phyloP scores from a whole-genome alignment of 2,113 vertebrate genomes.

The Pseudonaja textilis region DNA sequence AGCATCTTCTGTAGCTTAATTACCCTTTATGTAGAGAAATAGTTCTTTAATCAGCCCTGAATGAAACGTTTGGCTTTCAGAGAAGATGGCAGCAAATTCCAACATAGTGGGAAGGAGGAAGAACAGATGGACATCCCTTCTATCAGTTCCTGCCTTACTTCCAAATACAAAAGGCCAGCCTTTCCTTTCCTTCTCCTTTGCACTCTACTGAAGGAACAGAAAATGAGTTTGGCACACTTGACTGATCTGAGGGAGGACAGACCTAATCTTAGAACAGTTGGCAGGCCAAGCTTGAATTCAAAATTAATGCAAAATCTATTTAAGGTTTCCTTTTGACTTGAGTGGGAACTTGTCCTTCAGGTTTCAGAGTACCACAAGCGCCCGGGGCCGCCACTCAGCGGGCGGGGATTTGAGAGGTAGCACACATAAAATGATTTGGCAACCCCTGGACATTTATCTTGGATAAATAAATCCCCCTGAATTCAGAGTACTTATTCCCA shows the following conservation, averaged over 20 bases:
- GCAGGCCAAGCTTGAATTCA: neutral
- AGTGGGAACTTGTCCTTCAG: neutral
- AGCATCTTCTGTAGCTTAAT: neutral
- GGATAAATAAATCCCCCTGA: neutral
- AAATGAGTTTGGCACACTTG: neutral
- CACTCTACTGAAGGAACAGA: neutral
- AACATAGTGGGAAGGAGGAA: neutral
- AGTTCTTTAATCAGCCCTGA: neutral
- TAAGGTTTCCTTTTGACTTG: neutral
- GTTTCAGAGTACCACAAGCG: neutral
- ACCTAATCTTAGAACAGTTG: neutral
- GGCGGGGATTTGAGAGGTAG: neutral
- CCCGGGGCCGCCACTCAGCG: neutral
- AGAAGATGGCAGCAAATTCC: neutral
- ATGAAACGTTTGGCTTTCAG: neutral
- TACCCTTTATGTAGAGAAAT: neutral
- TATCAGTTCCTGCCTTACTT: neutral
- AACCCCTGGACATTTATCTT: neutral
- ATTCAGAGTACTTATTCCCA: neutral
- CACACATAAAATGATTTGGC: neutral
- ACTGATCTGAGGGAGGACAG: neutral
- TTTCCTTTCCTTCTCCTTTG: neutral
- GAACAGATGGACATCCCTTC: neutral
- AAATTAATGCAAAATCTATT: neutral
- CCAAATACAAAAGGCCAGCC: neutral